Evolutionary conservation across 2,797 vertebrate species (phyloP), one percentile per base, ranked within the genome.

Genomic region (Tapirus indicus): DNA sequence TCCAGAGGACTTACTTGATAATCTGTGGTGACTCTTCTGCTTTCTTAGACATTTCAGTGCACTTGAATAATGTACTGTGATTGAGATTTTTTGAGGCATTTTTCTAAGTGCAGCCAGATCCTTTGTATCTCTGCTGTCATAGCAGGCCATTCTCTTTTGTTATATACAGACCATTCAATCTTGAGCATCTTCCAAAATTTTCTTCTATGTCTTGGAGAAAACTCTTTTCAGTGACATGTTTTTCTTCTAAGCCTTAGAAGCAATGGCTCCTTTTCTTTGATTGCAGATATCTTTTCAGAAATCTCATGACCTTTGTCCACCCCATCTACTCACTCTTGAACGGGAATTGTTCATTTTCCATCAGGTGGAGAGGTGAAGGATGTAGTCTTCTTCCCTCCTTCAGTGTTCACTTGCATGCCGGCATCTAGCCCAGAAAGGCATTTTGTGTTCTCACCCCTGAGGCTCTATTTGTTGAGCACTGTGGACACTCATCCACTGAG

Each of bases 271-370:
- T 69, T 68, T 77, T 18, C 54, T 58, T 87, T 91, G 38, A 68
- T n/a, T 44, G 69, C 58, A 91, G 21, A 49, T 66, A 84, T 80
- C 25, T 86, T 93, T 87, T 80, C 52, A 68, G 62, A 92, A 89
- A 90, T 75, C 6, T 23, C 18, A 27, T 47, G 38, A 87, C 13
- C 14, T 62, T 75, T 77, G 12, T 25, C 41, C 18, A 16, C 6
- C 21, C 13, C n/a, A 77, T 66, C 49, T 29, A 66, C 44, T 92
- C 49, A 64, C 23, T 16, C 10, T 75, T 25, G 25, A 87, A 74
- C 49, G 78, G 25, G 54, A 52, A 16, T 25, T 10, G 47, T n/a
- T 83, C 44, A 44, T 83, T 95, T 97, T 75, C 29, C 56, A 69
- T 17, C 16, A 64, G 27, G 13, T 69, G 68, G 12, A 9, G 75